These are phyloP conservation scores for Mus spretus DNA, from an alignment of 2,797 vertebrate species.

Conservation along the genomic window DNA sequence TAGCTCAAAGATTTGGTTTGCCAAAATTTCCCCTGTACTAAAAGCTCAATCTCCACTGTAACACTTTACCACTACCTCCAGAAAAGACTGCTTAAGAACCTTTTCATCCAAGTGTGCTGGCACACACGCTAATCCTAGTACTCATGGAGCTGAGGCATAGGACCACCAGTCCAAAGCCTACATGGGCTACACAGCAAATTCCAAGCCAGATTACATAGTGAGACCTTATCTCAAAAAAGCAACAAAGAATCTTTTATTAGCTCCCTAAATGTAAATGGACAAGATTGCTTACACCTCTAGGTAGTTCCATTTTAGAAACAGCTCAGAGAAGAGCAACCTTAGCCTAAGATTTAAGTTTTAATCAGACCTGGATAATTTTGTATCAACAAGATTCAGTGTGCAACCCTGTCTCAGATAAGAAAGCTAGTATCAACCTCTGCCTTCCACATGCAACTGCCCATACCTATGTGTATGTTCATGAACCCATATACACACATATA, in stretches of 20 bases:
- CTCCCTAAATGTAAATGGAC: conserved; percentile 38
- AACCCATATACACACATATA: not conserved
- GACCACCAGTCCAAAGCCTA: not conserved
- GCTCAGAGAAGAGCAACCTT: not conserved
- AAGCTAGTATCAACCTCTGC: not conserved
- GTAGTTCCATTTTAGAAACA: not conserved
- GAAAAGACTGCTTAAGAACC: not conserved
- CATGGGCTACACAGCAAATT: not conserved
- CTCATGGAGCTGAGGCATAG: not conserved
- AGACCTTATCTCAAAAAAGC: not conserved
- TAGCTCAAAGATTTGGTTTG: conserved; percentile 21
- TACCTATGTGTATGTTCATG: not conserved
- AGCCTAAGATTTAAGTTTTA: conserved; percentile 45
- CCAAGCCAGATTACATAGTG: not conserved
- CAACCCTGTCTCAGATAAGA: not conserved
- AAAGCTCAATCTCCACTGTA: conserved; percentile 21
- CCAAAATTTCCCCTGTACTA: conserved; percentile 36
- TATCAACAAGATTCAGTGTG: not conserved
- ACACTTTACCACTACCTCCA: not conserved
- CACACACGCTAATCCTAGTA: not conserved
- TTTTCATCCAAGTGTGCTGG: no score
- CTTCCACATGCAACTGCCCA: not conserved
- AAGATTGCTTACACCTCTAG: conserved; percentile 22
- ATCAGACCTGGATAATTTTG: conserved; percentile 8
- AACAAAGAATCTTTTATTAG: conserved; percentile 13